A percentile compares a stretch with the other conserved stretches of the same genome.
phyloP scores from a whole-genome alignment of 2,797 vertebrate species.

The Malacoctenus gilli region DNA sequence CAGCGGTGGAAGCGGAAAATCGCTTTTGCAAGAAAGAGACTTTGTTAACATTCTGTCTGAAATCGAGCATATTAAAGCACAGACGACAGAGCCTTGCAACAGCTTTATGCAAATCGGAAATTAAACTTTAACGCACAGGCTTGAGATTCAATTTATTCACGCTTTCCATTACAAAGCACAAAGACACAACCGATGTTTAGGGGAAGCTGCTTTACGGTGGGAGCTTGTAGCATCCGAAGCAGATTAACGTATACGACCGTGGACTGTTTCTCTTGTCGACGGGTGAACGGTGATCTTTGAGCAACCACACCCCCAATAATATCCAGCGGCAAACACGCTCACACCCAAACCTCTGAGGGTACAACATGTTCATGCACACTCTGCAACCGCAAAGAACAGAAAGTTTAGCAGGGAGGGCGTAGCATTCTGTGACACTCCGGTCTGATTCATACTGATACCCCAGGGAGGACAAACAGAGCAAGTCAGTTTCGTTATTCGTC shows the following conservation, averaged over 20 bases:
- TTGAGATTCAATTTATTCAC: conserved; percentile 25
- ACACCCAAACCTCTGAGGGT: conserved; percentile 22
- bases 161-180: conserved; percentile 29
- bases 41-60: conserved; percentile 56
- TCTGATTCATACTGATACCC: conserved; percentile 51
- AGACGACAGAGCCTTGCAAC: conserved; percentile 32
- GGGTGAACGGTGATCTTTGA: conserved; percentile 26
- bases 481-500: conserved; percentile 65
- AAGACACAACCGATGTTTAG: conserved; percentile 3
- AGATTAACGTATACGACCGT: conserved; percentile 21
- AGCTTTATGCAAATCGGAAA: conserved; percentile 54
- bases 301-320: conserved; percentile 45
- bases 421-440: conserved; percentile 22
- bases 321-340: conserved; percentile 37
- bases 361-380: conserved; percentile 18
- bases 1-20: conserved; percentile 37
- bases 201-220: conserved; percentile 8
- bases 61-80: conserved; percentile 51
- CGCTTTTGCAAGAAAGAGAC: conserved; percentile 38
- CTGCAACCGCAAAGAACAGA: conserved; percentile 21
- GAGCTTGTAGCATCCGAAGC: conserved; percentile 19
- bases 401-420: conserved; percentile 12
- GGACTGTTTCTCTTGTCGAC: conserved; percentile 24
- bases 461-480: conserved; percentile 57
- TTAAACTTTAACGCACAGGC: conserved; percentile 54